Base-by-base conservation (phyloP, 2,113 vertebrate genomes). In the Limanda limanda region DNA sequence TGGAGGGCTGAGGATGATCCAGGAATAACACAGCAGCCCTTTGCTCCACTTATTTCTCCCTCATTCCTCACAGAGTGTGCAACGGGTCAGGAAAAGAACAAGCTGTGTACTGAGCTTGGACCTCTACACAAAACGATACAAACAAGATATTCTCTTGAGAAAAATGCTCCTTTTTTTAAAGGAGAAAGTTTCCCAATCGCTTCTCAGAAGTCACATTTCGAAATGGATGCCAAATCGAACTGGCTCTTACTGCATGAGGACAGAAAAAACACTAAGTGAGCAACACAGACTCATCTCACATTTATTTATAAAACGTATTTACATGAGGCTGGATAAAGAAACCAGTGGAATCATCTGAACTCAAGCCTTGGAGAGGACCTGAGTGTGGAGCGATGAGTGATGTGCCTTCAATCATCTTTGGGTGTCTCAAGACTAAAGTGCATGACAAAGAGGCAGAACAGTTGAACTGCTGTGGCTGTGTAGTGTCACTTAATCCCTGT, bases 261-360 rank as follows among this genome's bases (percentile, higher is more conserved):
- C 23, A 21, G 11, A 14, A 56, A 58, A 21, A 72, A 57, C n/a
- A 56, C 37, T 1, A 12, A 55, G 3, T 2, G 42, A 83, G 12
- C 57, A 67, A 72, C 2, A 63, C 25, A 24, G 14, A 61, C 52
- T 63, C 27, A 74, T 55, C 31, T 82, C 42, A 75, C 5, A 60
- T 90, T 88, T 91, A 87, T 89, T 91, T 89, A 91, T 76, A 88
- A 88, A 71, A 68, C 2, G 24, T 74, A 64, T 63, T 78, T 56
- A 84, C 52, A 78, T 1, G 17, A 71, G 14, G 5, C 14, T 51
- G 52, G 40, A 78, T 55, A 25, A 56, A 63, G 31, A 73, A 71
- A 57, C 21, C 17, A 5, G 1, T 25, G 31, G 27, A 13, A 55
- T 42, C n/a, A 27, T 71, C 31, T 76, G 68, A 74, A 27, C 61